A percentile compares a stretch with the other conserved stretches of the same genome.
Conservation (phyloP, 2,797 vertebrate species). For the Gymnoscopelus microlampas region DNA sequence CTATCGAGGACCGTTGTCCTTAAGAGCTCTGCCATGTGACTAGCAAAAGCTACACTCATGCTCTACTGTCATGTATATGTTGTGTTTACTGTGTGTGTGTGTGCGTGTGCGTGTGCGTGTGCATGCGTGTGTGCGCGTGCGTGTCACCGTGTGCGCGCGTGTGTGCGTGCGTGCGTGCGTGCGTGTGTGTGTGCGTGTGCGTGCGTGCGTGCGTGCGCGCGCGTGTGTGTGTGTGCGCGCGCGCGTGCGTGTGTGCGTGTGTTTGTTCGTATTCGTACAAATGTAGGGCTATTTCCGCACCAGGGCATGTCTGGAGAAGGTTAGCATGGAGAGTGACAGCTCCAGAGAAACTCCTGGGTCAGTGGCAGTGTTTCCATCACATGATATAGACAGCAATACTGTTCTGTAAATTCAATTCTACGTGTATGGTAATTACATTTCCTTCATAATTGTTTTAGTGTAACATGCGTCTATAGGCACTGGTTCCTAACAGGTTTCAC, state of each 20-base stretch:
- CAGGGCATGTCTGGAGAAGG: neutral
- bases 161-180: neutral
- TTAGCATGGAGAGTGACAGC: neutral
- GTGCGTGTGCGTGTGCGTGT: neutral
- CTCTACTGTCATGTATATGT: too few relatives aligned
- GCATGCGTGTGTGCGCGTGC: neutral
- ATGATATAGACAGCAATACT: neutral
- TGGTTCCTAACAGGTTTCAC: too few relatives aligned
- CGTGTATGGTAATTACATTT: neutral
- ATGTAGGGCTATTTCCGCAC: neutral
- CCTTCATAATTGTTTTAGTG: neutral
- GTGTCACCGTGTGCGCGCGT: neutral
- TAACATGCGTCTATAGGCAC: too few relatives aligned
- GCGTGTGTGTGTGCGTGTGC: constrained; percentile 11
- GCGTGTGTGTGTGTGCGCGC: neutral
- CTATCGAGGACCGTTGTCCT: neutral
- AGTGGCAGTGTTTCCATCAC: constrained; percentile 1
- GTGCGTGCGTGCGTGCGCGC: constrained; percentile 5
- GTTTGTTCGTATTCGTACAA: neutral
- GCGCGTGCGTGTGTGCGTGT: neutral
- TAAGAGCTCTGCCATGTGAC: neutral
- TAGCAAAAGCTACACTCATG: neutral
- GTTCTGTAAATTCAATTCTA: neutral
- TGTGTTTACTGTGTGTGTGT: neutral
- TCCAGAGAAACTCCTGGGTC: constrained; percentile 8